These are phyloP conservation scores for Malurus leucopterus DNA, from an alignment of 2,797 vertebrate genomes.

Conservation along the genomic window DNA sequence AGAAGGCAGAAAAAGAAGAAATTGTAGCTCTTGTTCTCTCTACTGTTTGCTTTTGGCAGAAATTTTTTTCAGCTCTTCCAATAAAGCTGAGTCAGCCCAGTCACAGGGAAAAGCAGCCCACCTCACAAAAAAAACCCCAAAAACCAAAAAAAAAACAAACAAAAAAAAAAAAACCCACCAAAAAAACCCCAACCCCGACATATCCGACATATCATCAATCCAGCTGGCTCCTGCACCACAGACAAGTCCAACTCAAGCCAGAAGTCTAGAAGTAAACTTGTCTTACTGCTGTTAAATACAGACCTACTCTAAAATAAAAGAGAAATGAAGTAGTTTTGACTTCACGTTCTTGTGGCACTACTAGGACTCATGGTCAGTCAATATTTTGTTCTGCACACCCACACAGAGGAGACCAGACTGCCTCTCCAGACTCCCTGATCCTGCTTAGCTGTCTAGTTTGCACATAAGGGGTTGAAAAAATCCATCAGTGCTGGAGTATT, in stretches of 20 bases:
- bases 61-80: not conserved
- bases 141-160: fast-evolving
- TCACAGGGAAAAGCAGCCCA: fast-evolving
- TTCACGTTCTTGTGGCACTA: not conserved
- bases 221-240: not conserved
- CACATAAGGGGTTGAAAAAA: not conserved
- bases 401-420: not conserved
- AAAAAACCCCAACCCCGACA: no score
- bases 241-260: not conserved
- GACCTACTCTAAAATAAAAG: not conserved
- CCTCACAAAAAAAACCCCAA: not conserved
- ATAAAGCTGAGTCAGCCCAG: not conserved
- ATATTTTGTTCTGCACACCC: not conserved
- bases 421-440: not conserved
- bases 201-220: not conserved
- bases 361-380: not conserved
- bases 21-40: not conserved
- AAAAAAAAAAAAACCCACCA: no score
- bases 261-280: not conserved
- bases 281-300: not conserved
- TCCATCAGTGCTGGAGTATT: not conserved
- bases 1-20: not conserved
- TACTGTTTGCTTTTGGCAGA: not conserved
- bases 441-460: not conserved
- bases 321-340: fast-evolving